Evolutionary conservation across 2,113 vertebrate genomes (phyloP).

Genomic region (Chloroceryle aenea): DNA sequence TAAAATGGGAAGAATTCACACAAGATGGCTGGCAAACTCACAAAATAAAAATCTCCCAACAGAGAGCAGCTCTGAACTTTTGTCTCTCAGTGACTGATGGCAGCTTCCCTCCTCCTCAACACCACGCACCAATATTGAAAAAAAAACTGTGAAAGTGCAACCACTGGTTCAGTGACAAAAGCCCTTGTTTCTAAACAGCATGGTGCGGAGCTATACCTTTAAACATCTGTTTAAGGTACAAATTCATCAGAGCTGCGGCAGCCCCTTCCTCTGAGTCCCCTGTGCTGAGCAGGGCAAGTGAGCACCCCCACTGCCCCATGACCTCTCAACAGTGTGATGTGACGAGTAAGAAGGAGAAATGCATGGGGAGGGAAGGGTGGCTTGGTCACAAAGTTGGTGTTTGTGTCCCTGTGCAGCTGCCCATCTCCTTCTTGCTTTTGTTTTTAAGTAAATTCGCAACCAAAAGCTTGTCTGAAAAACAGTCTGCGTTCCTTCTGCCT

Average conservation of each 20-base stretch:
- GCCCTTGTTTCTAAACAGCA: neutral
- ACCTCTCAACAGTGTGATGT: neutral
- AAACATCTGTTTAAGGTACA: neutral
- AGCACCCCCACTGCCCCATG: neutral
- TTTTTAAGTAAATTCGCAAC: constrained; percentile 74
- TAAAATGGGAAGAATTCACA: neutral
- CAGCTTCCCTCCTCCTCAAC: neutral
- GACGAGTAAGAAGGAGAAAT: neutral
- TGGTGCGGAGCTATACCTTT: neutral
- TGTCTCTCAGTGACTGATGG: neutral
- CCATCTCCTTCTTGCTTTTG: constrained; percentile 47
- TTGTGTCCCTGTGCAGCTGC: neutral
- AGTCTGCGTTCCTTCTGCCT: constrained; percentile 76
- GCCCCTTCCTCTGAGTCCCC: neutral
- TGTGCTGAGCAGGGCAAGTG: neutral
- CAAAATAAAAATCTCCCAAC: neutral
- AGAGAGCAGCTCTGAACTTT: neutral
- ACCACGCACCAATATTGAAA: neutral
- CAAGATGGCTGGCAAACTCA: neutral
- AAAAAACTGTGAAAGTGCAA: neutral
- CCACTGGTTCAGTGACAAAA: neutral
- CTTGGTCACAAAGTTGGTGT: neutral
- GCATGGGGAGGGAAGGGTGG: neutral
- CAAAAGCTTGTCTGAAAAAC: constrained; percentile 69
- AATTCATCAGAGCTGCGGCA: neutral